A percentile compares a stretch with the other conserved stretches of the same genome.
phyloP scores from a whole-genome alignment of 2,113 vertebrate species.

The Zosterops borbonicus region DNA sequence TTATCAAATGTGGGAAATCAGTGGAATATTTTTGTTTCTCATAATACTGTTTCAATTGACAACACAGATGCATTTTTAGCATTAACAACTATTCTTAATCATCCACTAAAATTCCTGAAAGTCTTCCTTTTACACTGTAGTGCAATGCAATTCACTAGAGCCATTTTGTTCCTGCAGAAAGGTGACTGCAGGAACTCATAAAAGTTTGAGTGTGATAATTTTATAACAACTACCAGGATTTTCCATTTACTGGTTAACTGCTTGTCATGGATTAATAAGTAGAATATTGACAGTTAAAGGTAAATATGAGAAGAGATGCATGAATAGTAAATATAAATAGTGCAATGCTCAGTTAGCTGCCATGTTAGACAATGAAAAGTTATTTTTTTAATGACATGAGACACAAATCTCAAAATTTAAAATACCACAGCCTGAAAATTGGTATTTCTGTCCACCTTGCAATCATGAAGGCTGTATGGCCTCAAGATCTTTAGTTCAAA shows the following conservation, averaged over 20 bases:
- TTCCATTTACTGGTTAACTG: neutral
- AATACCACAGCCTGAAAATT: neutral
- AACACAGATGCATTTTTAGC: neutral
- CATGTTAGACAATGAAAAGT: neutral
- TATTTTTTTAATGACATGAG: neutral
- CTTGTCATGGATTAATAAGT: neutral
- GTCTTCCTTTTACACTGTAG: neutral
- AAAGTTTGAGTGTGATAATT: neutral
- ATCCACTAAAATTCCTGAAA: neutral
- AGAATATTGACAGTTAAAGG: neutral
- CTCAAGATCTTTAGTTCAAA: neutral
- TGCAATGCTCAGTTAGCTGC: neutral
- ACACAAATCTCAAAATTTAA: neutral
- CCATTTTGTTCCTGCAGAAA: neutral
- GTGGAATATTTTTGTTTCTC: neutral
- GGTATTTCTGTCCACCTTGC: neutral
- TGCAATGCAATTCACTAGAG: neutral
- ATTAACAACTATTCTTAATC: neutral
- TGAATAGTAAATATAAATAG: neutral
- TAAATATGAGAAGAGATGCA: neutral
- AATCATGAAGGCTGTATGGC: neutral
- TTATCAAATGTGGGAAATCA: neutral
- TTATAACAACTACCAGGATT: neutral
- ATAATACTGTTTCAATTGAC: neutral
- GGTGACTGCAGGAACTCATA: neutral